Conservation (phyloP, 2,113 vertebrate species). For the Podarcis cretensis region DNA sequence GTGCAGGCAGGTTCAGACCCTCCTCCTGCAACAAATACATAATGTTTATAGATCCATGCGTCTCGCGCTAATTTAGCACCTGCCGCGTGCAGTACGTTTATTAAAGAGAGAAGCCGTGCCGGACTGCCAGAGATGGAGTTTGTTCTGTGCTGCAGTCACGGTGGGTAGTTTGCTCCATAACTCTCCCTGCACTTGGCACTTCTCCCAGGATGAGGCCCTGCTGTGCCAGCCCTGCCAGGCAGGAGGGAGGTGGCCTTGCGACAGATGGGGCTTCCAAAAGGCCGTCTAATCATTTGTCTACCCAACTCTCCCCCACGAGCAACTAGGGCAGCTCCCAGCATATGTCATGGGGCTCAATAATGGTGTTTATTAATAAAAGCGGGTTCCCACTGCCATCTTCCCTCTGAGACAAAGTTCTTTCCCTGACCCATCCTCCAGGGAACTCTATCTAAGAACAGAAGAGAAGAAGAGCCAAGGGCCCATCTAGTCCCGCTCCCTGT, state of each 20-base stretch:
- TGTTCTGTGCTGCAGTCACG: neutral
- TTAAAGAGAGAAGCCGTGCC: neutral
- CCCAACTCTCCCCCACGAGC: neutral
- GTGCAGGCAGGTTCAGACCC: neutral
- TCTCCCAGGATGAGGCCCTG: neutral
- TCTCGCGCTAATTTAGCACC: neutral
- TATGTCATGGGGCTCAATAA: neutral
- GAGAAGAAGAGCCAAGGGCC: too few species aligned
- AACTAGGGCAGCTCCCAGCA: neutral
- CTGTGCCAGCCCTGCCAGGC: neutral
- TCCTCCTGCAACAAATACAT: constrained; percentile 1
- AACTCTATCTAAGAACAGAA: neutral
- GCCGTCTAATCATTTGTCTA: neutral
- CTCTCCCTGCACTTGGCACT: neutral
- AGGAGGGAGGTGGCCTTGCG: neutral
- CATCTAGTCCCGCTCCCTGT: too few species aligned
- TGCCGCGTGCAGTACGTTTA: neutral
- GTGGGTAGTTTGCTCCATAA: neutral
- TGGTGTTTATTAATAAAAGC: neutral
- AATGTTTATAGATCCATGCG: neutral
- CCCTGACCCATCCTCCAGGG: neutral
- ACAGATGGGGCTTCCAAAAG: neutral
- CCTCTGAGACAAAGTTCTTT: neutral
- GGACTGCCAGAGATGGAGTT: neutral
- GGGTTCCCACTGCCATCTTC: neutral